These are phyloP conservation scores for Monochamus alternatus DNA, from an alignment of 2,888 invertebrate species.

Conservation along the genomic window DNA sequence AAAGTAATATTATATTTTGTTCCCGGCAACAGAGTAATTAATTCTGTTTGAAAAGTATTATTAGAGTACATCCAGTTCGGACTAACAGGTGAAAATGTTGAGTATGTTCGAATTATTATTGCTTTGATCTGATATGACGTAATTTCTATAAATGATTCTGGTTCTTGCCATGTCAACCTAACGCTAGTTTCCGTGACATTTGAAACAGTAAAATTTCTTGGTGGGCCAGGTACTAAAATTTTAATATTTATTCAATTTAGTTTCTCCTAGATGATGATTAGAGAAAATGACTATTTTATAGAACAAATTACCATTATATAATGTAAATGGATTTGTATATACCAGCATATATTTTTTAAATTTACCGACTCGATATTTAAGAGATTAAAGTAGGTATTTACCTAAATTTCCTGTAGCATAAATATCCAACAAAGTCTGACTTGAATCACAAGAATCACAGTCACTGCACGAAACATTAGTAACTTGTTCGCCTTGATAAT, in stretches of 20 bases:
- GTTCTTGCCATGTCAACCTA: conserved; percentile 75
- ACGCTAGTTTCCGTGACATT: conserved; percentile 79
- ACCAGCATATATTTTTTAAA: too few species aligned
- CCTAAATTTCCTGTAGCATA: conserved; percentile 64
- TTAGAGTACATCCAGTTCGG: conserved; percentile 77
- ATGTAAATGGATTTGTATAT: too few species aligned
- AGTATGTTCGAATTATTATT: conserved; percentile 74
- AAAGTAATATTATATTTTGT: conserved; percentile 84
- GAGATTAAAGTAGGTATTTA: conserved; percentile 40
- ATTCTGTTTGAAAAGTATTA: conserved; percentile 74
- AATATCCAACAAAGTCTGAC: conserved; percentile 57
- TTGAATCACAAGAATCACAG: conserved; percentile 56
- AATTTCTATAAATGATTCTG: conserved; percentile 73
- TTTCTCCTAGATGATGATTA: too few species aligned
- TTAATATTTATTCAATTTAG: conserved; percentile 12
- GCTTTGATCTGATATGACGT: conserved; percentile 75
- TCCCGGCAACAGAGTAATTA: conserved; percentile 81
- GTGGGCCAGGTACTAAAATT: conserved; percentile 79
- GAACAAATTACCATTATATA: too few species aligned
- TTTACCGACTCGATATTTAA: too few species aligned
- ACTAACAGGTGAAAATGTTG: conserved; percentile 71
- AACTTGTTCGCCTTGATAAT: conserved; percentile 62
- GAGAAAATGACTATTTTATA: too few species aligned
- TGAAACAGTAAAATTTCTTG: conserved; percentile 74
- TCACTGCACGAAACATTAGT: conserved; percentile 56